Conservation (phyloP, 1,140 invertebrate species). For the Monomorium pharaonis region DNA sequence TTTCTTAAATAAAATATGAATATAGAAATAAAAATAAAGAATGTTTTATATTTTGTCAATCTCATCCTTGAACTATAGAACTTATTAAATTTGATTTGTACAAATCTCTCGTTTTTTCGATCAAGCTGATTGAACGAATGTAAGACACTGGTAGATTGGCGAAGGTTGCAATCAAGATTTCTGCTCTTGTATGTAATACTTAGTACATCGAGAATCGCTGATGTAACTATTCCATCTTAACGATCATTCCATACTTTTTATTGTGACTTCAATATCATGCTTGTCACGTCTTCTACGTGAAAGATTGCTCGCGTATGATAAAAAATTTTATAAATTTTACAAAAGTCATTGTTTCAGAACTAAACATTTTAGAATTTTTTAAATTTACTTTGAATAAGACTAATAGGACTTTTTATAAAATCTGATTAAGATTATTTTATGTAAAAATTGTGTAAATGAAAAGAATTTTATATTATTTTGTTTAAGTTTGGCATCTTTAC, state of each 20-base stretch:
- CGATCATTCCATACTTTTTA: constrained; percentile 53
- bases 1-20: background rate
- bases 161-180: constrained; percentile 63
- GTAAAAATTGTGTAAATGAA: background rate
- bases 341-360: background rate
- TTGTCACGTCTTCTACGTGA: constrained; percentile 42
- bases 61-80: background rate
- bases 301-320: background rate
- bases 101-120: constrained; percentile 1
- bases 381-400: background rate
- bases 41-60: background rate
- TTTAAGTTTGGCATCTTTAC: background rate
- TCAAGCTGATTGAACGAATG: constrained; percentile 38
- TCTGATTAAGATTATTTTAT: background rate
- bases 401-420: background rate
- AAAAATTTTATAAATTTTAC: constrained; percentile 8
- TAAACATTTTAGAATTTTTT: background rate
- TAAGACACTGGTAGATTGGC: background rate
- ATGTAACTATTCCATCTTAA: constrained; percentile 65
- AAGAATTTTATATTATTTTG: background rate
- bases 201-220: constrained; percentile 63
- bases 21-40: background rate
- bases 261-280: constrained; percentile 31
- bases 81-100: constrained; percentile 11
- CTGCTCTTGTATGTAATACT: constrained; percentile 58